These are phyloP conservation scores for Pseudomyrmex pallidus DNA, from an alignment of 1,140 invertebrate species.

Conservation along the genomic window DNA sequence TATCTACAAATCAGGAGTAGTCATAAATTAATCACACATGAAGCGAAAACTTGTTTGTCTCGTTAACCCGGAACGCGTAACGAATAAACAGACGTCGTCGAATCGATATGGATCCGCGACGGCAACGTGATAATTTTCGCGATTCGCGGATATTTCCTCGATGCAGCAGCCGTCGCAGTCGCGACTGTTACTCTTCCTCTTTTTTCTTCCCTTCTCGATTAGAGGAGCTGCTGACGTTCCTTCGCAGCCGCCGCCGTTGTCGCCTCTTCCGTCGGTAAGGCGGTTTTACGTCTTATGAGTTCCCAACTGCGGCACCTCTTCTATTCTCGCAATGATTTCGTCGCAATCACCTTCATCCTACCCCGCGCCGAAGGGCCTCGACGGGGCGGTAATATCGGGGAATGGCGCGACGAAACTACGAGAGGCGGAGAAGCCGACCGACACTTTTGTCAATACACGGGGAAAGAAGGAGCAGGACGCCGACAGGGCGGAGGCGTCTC, in stretches of 20 bases:
- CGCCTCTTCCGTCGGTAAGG: conserved; percentile 67
- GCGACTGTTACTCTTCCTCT: conserved; percentile 26
- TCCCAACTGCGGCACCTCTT: conserved; percentile 83
- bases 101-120: conserved; percentile 26
- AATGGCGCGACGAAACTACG: conserved; percentile 81
- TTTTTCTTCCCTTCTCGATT: conserved; percentile 52
- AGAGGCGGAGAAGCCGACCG: conserved; percentile 77
- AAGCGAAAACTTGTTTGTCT: conserved; percentile 36
- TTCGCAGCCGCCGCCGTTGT: conserved; percentile 58
- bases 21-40: conserved; percentile 18
- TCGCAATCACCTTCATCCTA: conserved; percentile 81
- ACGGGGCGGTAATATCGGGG: conserved; percentile 83
- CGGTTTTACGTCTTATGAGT: conserved; percentile 83
- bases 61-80: not conserved
- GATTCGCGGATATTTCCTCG: conserved; percentile 34
- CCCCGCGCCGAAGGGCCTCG: conserved; percentile 66
- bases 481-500: conserved; percentile 65
- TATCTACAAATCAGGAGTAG: not conserved
- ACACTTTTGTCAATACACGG: conserved; percentile 85
- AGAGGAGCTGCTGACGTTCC: conserved; percentile 60
- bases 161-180: not conserved
- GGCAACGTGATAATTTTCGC: conserved; percentile 30
- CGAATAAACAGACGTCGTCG: conserved; percentile 5
- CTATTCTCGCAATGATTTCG: conserved; percentile 84
- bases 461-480: conserved; percentile 61